phyloP scores from a whole-genome alignment of 23 tunicate species.

The Halocynthia roretzi region DNA sequence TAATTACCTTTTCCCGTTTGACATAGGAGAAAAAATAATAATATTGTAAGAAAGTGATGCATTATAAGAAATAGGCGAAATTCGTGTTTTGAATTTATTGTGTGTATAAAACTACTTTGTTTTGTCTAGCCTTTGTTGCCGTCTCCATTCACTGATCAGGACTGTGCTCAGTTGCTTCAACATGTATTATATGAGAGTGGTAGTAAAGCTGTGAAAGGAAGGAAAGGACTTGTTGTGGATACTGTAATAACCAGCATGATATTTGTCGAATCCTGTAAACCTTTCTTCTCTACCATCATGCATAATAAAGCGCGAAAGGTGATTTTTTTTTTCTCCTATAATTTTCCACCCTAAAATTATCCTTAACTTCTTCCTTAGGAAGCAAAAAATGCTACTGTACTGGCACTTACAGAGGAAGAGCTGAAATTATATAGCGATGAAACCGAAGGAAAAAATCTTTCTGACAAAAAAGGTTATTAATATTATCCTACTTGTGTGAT shows the following conservation, averaged over 20 bases:
- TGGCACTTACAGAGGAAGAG: constrained; percentile 73
- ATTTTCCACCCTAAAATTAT: neutral
- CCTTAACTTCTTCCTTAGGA: constrained; percentile 15
- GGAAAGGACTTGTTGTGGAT: constrained; percentile 33
- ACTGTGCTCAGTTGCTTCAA: constrained; percentile 37
- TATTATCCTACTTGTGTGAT: neutral
- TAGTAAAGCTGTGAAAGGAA: neutral
- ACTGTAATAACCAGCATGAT: constrained; percentile 25
- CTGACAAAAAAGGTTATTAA: neutral
- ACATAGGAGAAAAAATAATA: too few relatives aligned
- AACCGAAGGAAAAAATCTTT: constrained; percentile 5
- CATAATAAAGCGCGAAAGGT: neutral
- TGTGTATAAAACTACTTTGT: neutral
- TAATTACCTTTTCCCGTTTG: too few relatives aligned
- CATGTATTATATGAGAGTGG: constrained; percentile 14
- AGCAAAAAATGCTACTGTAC: constrained; percentile 53
- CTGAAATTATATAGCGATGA: constrained; percentile 32
- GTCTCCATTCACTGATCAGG: constrained; percentile 50
- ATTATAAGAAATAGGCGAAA: neutral
- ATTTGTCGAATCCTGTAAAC: constrained; percentile 47
- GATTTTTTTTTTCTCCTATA: neutral
- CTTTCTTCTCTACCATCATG: constrained; percentile 40
- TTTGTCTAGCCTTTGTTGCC: constrained; percentile 48
- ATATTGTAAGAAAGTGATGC: too few relatives aligned
- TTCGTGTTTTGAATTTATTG: neutral